Evolutionary conservation across 2,888 invertebrate genomes (phyloP), one percentile per base, ranked within the genome.

Genomic region (Rhingia campestris): DNA sequence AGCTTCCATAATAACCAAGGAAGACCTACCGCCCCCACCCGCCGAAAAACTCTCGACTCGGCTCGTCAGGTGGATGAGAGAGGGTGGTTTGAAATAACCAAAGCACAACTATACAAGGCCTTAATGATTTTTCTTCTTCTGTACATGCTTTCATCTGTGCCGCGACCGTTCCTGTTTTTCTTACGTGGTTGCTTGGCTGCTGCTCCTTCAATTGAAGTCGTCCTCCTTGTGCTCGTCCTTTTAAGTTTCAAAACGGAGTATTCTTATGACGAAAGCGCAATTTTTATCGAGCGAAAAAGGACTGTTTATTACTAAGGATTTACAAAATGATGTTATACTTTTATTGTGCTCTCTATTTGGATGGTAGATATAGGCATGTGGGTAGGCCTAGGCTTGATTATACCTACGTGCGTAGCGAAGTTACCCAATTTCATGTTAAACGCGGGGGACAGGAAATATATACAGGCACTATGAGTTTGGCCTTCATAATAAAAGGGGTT

Each of bases 261-360:
- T 84, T 74, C 80, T 74, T 80, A 80, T 80, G 84, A 84, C 54
- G 84, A 84, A 79, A 84, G 80, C 84, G 80, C 84, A 84, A 74
- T 80, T 80, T 84, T 84, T 84, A 84, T 84, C 84, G 79, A 69
- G 74, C 79, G 84, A 80, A 74, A 81, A 80, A 66, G 80, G 73
- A 80, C 80, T 84, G 84, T 80, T 84, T 80, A 84, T 84, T 84
- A 84, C 84, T 69, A 47, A 64, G 74, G 84, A 84, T 84, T 84
- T 84, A 84, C 59, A 84, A 80, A 84, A 75, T 56, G 80, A 66
- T 84, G 74, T 80, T 84, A 74, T 66, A 70, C 84, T 84, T 84
- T 84, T 84, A 84, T 84, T 74, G 69, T 70, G 54, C 75, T 74
- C 69, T 64, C 51, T 41, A n/a, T 32, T 22, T 45, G 69, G 53